Evolutionary conservation across 2,888 invertebrate genomes (phyloP), one percentile per base, ranked within the genome.

Genomic region (Dynastes maya): DNA sequence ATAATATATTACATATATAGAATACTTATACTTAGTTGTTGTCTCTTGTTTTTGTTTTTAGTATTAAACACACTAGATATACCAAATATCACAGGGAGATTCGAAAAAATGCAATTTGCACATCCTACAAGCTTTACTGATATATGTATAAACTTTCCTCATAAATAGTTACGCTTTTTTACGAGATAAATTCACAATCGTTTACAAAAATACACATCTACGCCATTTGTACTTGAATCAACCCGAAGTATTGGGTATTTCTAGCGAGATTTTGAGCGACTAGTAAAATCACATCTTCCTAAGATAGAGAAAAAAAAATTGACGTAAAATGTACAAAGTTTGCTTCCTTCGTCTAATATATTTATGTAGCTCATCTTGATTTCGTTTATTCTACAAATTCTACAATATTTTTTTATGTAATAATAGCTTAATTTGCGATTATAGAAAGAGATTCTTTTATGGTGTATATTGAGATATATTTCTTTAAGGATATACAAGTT

Each of bases 221-320:
- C 83, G 84, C 84, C 84, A 83, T 83, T 81, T 82, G 81, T 82
- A 80, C 80, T 67, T 76, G 78, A 81, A 78, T 72, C 72, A 78
- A 74, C 67, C 77, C 49, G 53, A 70, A 80, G 80, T 80, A 81
- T 80, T 81, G 22, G 63, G 78, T 77, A 80, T 82, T 81, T 80
- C 8, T 53, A 8, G 67, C 65, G 80, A 77, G 45, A 85, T 82
- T 84, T 84, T 85, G 85, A 87, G 86, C 85, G 88, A 88, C 88
- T 88, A 88, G 88, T 86, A 85, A 82, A 85, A 88, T 88, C 88
- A 88, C 88, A 87, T 86, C 86, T 86, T 85, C 45, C 86, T 86
- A 87, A 83, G 79, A 68, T 51, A 51, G 49, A 68, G 82, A 83
- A 81, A 85, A 84, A 79, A 81, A 80, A 76, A 79, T 78, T 79